Conservation (phyloP, 1,140 invertebrate genomes). For the Bombyx mori region ASM3026992v2 NC_085122.1:4951001-4951500, state of each 20-base stretch:
- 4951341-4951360: conserved; percentile 25
- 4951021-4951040: conserved; percentile 51
- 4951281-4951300: conserved; percentile 25
- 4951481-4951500: conserved; percentile 16
- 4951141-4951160: conserved; percentile 69
- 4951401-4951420: conserved; percentile 31
- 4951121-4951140: conserved; percentile 71
- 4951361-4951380: conserved; percentile 33
- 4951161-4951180: conserved; percentile 79
- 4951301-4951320: conserved; percentile 23
- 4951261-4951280: conserved; percentile 53
- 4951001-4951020: conserved; percentile 72
- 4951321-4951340: conserved; percentile 32
- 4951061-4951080: conserved; percentile 43
- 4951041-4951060: conserved; percentile 47
- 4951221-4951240: conserved; percentile 76
- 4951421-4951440: conserved; percentile 30
- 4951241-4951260: conserved; percentile 52
- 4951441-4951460: conserved; percentile 26
- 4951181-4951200: conserved; percentile 74
- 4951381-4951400: conserved; percentile 36
- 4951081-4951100: conserved; percentile 65
- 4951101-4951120: conserved; percentile 61
- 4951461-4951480: conserved; percentile 26
- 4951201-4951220: conserved; percentile 70